Evolutionary conservation across 2,888 invertebrate species (phyloP).

Genomic region (Netelia fuscicornis): DNA sequence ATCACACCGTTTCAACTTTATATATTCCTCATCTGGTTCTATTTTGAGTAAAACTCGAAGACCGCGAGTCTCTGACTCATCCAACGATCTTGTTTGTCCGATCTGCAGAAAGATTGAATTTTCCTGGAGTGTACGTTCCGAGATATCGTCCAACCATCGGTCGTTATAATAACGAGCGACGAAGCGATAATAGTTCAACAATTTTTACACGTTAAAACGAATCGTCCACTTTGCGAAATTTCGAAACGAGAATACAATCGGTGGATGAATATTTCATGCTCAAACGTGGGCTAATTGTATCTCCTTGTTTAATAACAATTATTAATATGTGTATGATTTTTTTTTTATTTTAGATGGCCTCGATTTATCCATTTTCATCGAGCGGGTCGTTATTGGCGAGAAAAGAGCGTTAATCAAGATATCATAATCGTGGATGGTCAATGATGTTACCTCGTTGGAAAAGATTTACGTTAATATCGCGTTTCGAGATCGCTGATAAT

Average conservation of each 20-base stretch:
- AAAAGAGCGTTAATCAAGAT: background rate
- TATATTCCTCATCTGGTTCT: constrained; percentile 24
- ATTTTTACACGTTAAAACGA: too few species aligned
- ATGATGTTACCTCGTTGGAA: background rate
- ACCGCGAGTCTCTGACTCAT: constrained; percentile 13
- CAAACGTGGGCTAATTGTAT: background rate
- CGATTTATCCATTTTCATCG: constrained; percentile 9
- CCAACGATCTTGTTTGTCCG: background rate
- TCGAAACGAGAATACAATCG: too few species aligned
- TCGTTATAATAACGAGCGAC: too few species aligned
- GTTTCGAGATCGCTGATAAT: constrained; percentile 28
- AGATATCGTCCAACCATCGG: background rate
- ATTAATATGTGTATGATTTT: background rate
- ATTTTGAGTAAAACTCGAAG: constrained; percentile 45
- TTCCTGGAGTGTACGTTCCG: background rate
- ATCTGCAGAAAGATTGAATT: background rate
- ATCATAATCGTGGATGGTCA: background rate
- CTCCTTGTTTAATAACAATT: constrained; percentile 1
- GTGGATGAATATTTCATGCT: background rate
- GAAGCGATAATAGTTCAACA: too few species aligned
- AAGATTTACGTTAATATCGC: constrained; percentile 28
- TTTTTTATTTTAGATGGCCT: background rate
- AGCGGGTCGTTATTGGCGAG: background rate
- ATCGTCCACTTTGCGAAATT: too few species aligned
- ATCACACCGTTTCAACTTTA: constrained; percentile 18